Conservation (phyloP, 2,888 invertebrate genomes). For the Nomada flava region DNA sequence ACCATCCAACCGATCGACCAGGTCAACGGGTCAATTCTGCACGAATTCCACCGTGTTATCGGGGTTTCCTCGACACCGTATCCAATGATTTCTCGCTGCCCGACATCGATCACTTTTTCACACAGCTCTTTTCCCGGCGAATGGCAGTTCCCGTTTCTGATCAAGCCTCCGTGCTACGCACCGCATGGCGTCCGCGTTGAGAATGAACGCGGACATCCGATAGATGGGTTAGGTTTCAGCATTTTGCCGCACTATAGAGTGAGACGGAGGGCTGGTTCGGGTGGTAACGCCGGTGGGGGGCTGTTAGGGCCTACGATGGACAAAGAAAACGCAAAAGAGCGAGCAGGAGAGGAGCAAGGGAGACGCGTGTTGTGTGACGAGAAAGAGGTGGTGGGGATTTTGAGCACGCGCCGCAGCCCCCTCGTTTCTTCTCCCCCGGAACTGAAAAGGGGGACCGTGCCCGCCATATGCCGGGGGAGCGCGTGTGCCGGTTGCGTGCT, state of each 20-base stretch:
- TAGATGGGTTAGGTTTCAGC: conserved; percentile 80
- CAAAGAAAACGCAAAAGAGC: conserved; percentile 24
- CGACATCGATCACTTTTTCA: conserved; percentile 52
- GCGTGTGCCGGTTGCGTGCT: conserved; percentile 73
- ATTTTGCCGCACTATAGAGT: conserved; percentile 67
- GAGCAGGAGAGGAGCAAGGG: conserved; percentile 47
- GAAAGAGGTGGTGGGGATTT: conserved; percentile 74
- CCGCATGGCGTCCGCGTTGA: conserved; percentile 82
- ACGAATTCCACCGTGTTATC: conserved; percentile 37
- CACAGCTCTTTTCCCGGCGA: conserved; percentile 31
- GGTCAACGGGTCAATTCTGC: not conserved
- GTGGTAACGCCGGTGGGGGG: conserved; percentile 31
- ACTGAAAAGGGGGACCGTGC: conserved; percentile 72
- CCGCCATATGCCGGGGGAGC: conserved; percentile 75
- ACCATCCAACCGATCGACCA: not conserved
- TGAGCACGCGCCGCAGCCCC: conserved; percentile 83
- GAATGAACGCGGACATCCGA: conserved; percentile 80
- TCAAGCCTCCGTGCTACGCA: conserved; percentile 79
- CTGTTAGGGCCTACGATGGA: conserved; percentile 54
- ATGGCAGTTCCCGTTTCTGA: conserved; percentile 52
- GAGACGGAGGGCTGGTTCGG: conserved; percentile 66
- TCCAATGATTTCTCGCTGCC: conserved; percentile 15
- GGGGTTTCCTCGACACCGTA: conserved; percentile 18
- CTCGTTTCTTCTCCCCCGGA: conserved; percentile 74
- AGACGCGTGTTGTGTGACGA: conserved; percentile 57